phyloP scores from a whole-genome alignment of 2,113 vertebrate genomes.

The Neogale vison region DNA sequence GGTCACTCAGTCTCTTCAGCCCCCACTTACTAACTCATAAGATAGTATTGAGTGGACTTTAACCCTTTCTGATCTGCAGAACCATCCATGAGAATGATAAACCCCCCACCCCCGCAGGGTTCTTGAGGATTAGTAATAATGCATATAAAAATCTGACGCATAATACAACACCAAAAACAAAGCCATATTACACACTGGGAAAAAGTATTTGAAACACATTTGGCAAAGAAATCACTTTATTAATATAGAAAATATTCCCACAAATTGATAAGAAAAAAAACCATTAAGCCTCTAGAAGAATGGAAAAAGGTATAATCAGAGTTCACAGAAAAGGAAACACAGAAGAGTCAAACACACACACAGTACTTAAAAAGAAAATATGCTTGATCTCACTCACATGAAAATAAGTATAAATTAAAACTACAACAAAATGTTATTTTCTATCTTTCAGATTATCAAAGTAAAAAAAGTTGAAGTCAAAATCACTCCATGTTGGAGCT shows the following conservation, averaged over 20 bases:
- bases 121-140: not conserved
- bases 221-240: not conserved
- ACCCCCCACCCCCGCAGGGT: not conserved
- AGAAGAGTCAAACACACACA: not conserved
- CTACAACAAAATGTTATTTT: not conserved
- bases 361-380: not conserved
- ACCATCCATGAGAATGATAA: not conserved
- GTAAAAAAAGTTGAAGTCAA: not conserved
- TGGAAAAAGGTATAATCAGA: not conserved
- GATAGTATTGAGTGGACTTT: not conserved
- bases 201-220: not conserved
- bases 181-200: not conserved
- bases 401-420: conserved; percentile 14
- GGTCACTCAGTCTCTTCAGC: not conserved
- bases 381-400: not conserved
- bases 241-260: not conserved
- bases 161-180: not conserved
- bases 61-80: not conserved
- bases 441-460: not conserved
- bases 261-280: not conserved
- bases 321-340: not conserved
- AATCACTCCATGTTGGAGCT: not conserved
- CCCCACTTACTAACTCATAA: not conserved
- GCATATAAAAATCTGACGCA: not conserved
- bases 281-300: not conserved